phyloP scores from a whole-genome alignment of 2,797 vertebrate species.

The Onychomys torridus region DNA sequence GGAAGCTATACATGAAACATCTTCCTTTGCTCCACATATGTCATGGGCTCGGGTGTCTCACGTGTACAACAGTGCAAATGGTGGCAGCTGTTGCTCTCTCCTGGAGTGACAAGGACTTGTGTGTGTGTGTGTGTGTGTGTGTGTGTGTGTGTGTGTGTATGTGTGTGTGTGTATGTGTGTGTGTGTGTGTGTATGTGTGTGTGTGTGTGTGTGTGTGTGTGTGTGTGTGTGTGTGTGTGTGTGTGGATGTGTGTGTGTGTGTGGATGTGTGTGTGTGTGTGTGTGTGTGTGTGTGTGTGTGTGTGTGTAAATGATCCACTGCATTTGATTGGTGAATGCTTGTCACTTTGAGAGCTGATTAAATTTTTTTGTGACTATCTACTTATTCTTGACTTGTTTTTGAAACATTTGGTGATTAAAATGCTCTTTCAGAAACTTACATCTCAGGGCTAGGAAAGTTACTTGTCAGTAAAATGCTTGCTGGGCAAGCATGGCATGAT shows the following conservation, averaged over 20 bases:
- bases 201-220: background rate
- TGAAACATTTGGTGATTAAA: conserved; percentile 17
- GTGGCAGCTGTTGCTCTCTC: background rate
- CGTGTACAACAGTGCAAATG: background rate
- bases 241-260: too few relatives aligned
- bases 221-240: background rate
- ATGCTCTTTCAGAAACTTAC: background rate
- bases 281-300: background rate
- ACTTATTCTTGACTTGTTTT: background rate
- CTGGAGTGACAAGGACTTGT: background rate
- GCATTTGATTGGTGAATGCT: background rate
- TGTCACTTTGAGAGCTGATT: background rate
- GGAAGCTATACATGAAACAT: background rate
- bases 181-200: background rate
- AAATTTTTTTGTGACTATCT: background rate
- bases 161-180: background rate
- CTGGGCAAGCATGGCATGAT: background rate
- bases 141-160: background rate
- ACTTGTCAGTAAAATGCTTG: background rate
- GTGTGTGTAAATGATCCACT: background rate
- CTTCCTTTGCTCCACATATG: background rate
- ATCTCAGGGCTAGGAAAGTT: background rate
- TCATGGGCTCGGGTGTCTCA: background rate
- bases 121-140: background rate
- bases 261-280: background rate